phyloP scores from a whole-genome alignment of 35 echinoderm and acorn worm species.

The Stichopus chloronotus region DNA sequence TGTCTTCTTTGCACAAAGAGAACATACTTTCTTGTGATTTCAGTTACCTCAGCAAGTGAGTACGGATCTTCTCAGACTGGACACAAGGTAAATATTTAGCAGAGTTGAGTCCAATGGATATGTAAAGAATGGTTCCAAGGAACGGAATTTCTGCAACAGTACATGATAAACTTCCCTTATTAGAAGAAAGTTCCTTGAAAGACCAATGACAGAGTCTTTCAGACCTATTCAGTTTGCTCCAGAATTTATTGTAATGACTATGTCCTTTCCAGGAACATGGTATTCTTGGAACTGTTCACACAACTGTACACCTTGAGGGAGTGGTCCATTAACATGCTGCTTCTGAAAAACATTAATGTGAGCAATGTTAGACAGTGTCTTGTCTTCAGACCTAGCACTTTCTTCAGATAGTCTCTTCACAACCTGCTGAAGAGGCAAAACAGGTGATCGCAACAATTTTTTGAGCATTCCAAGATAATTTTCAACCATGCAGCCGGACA shows the following conservation, averaged over 20 bases:
- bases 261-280: conserved; percentile 23
- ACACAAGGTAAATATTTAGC: conserved; percentile 33
- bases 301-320: conserved; percentile 40
- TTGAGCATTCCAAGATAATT: conserved; percentile 69
- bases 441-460: conserved; percentile 65
- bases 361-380: conserved; percentile 10
- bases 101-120: conserved; percentile 45
- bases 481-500: conserved; percentile 61
- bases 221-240: conserved; percentile 40
- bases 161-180: neutral
- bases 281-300: conserved; percentile 51
- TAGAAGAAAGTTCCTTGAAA: conserved; percentile 48
- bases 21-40: conserved; percentile 9
- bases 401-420: conserved; percentile 54
- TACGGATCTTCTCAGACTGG: neutral
- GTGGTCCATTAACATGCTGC: conserved; percentile 60
- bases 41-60: neutral
- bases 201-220: neutral
- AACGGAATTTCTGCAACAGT: conserved; percentile 52
- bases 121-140: conserved; percentile 13
- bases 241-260: conserved; percentile 41
- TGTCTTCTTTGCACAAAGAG: neutral
- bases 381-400: neutral
- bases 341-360: conserved; percentile 8
- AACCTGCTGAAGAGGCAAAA: conserved; percentile 64